Conservation (phyloP, 2,888 invertebrate species). For the Monochamus alternatus region DNA sequence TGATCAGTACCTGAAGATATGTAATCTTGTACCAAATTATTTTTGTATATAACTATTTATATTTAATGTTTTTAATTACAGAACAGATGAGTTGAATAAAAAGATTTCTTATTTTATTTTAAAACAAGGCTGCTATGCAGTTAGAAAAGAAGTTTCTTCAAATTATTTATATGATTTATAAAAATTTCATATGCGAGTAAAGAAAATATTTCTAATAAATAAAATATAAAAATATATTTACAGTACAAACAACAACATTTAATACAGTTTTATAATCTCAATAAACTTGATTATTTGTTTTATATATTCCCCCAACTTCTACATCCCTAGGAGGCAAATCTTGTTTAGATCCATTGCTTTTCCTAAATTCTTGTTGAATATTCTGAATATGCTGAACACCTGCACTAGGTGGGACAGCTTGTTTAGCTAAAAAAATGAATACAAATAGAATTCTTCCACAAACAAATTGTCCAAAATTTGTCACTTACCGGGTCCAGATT, state of each 20-base stretch:
- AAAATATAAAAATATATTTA: not conserved
- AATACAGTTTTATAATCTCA: not conserved
- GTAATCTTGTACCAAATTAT: not conserved
- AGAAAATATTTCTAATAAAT: not conserved
- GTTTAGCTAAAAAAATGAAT: not conserved
- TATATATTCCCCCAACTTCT: not conserved
- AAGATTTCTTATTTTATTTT: not conserved
- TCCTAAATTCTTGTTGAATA: not conserved
- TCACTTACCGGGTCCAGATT: not conserved
- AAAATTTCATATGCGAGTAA: too few species aligned
- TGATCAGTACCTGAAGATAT: slow-evolving; percentile 16
- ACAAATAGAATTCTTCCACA: not conserved
- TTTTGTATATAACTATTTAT: slow-evolving; percentile 3
- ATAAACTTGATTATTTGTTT: slow-evolving; percentile 4
- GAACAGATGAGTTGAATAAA: not conserved
- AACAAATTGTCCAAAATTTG: not conserved
- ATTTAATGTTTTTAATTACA: slow-evolving; percentile 5
- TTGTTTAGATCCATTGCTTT: not conserved
- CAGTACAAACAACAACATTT: not conserved
- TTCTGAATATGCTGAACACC: not conserved
- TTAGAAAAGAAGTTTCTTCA: too few species aligned
- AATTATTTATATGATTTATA: too few species aligned
- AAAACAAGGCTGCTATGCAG: too few species aligned
- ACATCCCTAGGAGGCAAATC: not conserved
- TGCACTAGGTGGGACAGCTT: not conserved